Conservation (phyloP, 2,113 vertebrate genomes). For the Natator depressus region DNA sequence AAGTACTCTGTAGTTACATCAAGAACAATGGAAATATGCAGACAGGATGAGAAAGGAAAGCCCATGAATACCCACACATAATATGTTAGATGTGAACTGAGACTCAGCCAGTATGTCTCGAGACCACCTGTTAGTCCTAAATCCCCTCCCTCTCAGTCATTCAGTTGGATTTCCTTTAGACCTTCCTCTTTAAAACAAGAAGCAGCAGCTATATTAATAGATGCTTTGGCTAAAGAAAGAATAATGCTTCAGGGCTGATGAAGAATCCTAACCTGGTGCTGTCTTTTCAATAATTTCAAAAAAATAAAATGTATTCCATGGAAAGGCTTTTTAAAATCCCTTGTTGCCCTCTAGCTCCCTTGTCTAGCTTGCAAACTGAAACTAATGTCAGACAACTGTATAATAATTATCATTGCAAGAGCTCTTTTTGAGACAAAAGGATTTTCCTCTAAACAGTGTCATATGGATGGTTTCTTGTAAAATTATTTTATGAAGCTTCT, state of each 20-base stretch:
- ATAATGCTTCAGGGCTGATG: neutral
- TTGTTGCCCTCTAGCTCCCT: neutral
- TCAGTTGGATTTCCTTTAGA: slow-evolving; percentile 58
- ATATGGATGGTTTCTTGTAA: neutral
- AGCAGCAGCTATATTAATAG: slow-evolving; percentile 75
- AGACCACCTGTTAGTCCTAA: slow-evolving; percentile 79
- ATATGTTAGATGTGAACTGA: slow-evolving; percentile 60
- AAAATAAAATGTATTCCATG: neutral
- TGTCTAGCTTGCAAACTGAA: neutral
- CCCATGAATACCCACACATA: slow-evolving; percentile 10
- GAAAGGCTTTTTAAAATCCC: neutral
- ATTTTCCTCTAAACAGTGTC: neutral
- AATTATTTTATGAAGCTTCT: neutral
- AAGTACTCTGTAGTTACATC: slow-evolving; percentile 5
- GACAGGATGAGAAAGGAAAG: neutral
- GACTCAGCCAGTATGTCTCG: slow-evolving; percentile 68
- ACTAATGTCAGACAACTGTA: neutral
- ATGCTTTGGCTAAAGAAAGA: slow-evolving; percentile 73
- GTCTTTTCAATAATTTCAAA: slow-evolving; percentile 41
- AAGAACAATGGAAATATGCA: neutral
- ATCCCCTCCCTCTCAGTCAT: slow-evolving; percentile 74
- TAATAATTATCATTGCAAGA: neutral
- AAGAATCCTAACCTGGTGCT: slow-evolving; percentile 48
- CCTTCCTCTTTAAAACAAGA: slow-evolving; percentile 63
- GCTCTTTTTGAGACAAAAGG: neutral